Conservation (phyloP, 2,888 invertebrate species). For the Plutella xylostella region DNA sequence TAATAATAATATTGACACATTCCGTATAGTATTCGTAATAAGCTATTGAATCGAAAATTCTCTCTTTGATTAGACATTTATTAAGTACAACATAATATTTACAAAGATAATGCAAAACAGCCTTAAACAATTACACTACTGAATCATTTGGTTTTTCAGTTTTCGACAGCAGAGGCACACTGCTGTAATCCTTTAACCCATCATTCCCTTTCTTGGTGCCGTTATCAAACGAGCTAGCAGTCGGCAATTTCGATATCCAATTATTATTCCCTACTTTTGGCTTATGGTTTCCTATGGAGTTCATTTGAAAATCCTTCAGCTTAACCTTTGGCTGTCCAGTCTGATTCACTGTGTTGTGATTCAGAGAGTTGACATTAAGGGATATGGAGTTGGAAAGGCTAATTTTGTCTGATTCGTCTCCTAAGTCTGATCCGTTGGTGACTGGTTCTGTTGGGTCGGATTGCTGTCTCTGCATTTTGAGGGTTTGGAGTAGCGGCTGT, state of each 20-base stretch:
- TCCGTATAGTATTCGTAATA: neutral
- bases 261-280: conserved; percentile 60
- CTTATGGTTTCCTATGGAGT: conserved; percentile 44
- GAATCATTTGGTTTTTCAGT: conserved; percentile 57
- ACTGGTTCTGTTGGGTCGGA: conserved; percentile 49
- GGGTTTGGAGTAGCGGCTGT: conserved; percentile 43
- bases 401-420: conserved; percentile 37
- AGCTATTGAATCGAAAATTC: neutral
- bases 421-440: conserved; percentile 42
- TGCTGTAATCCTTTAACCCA: conserved; percentile 57
- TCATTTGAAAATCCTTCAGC: conserved; percentile 47
- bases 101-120: neutral
- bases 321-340: conserved; percentile 47
- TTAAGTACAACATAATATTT: conserved; percentile 12
- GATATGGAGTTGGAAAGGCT: conserved; percentile 50
- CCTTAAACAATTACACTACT: conserved; percentile 27
- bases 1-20: too few species aligned
- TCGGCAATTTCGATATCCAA: conserved; percentile 57
- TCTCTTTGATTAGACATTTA: conserved; percentile 1
- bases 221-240: conserved; percentile 59
- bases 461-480: conserved; percentile 47
- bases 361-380: conserved; percentile 48
- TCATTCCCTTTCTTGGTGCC: conserved; percentile 45
- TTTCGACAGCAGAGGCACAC: conserved; percentile 57
- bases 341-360: conserved; percentile 41